Evolutionary conservation across 2,797 vertebrate genomes (phyloP).

Genomic region (Anniella stebbinsi): DNA sequence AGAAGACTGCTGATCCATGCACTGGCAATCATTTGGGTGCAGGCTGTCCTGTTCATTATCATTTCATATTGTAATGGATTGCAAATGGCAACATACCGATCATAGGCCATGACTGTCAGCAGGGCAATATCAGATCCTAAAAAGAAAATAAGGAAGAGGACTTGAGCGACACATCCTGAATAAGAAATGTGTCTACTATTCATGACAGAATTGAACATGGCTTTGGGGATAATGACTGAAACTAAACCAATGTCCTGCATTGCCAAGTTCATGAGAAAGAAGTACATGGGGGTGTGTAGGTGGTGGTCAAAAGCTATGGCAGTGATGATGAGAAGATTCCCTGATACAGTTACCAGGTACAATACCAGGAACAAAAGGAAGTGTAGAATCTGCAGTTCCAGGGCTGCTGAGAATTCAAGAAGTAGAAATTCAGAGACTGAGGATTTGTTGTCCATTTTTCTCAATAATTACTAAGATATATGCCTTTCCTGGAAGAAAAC

Average conservation of each 20-base stretch:
- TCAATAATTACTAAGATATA: not conserved
- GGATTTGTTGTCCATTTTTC: conserved; percentile 17
- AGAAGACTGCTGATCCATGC: not conserved
- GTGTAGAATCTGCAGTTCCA: conserved; percentile 16
- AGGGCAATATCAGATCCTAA: not conserved
- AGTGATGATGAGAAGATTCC: conserved; percentile 10
- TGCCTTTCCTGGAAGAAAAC: not conserved
- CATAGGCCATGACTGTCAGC: conserved; percentile 3
- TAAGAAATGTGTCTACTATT: not conserved
- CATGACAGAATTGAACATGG: not conserved
- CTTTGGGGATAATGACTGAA: not conserved
- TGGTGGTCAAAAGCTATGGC: not conserved
- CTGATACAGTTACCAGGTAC: not conserved
- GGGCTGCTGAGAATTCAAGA: not conserved
- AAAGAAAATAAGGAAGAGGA: not conserved
- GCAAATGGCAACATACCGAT: conserved; percentile 18
- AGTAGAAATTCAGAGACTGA: not conserved
- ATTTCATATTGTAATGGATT: conserved; percentile 19
- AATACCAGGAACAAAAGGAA: not conserved
- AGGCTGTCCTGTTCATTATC: not conserved
- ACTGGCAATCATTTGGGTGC: not conserved
- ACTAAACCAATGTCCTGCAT: not conserved
- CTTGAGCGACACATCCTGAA: not conserved
- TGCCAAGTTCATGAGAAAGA: not conserved
- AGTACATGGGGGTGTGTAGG: conserved; percentile 24